A percentile compares a stretch with the other conserved stretches of the same genome.
phyloP scores from a whole-genome alignment of 2,797 vertebrate genomes.

The Perodicticus potto region DNA sequence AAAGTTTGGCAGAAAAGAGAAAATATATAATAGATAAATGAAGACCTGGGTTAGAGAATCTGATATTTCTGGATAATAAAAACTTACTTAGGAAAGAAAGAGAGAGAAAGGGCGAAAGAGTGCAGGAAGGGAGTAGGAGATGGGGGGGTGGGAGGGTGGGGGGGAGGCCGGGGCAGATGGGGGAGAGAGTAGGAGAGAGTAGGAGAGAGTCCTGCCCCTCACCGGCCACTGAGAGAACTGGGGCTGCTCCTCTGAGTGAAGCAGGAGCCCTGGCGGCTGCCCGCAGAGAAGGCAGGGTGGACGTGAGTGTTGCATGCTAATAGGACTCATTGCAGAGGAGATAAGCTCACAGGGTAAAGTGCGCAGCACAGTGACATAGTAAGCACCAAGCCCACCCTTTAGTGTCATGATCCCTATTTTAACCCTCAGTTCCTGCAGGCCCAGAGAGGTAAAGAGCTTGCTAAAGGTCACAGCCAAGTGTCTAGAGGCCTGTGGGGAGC shows the following conservation, averaged over 20 bases:
- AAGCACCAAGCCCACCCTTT: background rate
- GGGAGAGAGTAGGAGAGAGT: too few relatives aligned
- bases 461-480: background rate
- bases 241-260: background rate
- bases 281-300: background rate
- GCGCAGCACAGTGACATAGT: background rate
- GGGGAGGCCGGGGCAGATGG: background rate
- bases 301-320: background rate
- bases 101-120: background rate
- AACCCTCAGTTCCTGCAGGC: too few relatives aligned
- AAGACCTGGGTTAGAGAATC: background rate
- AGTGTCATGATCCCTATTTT: background rate
- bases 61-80: background rate
- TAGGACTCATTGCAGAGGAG: background rate
- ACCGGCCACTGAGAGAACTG: fast-evolving
- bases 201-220: background rate
- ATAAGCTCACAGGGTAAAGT: background rate
- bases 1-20: background rate
- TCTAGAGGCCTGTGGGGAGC: background rate
- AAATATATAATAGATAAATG: background rate
- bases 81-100: background rate
- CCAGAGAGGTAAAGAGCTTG: background rate
- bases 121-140: background rate
- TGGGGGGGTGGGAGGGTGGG: too few relatives aligned
- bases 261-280: background rate